phyloP scores from a whole-genome alignment of 2,888 invertebrate species.

The Napeogenes inachia region DNA sequence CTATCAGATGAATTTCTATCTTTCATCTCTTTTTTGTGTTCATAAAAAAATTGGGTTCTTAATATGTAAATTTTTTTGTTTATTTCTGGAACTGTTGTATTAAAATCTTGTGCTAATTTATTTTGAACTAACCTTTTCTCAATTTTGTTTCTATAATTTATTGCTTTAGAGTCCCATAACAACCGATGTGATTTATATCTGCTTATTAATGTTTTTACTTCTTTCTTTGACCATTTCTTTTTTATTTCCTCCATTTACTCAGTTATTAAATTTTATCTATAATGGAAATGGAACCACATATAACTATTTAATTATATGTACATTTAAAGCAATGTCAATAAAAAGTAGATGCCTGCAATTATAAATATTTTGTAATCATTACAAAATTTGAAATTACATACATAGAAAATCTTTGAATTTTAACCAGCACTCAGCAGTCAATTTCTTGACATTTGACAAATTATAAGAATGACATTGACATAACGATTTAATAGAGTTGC shows the following conservation, averaged over 20 bases:
- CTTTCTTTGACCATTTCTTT: slow-evolving; percentile 20
- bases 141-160: slow-evolving; percentile 17
- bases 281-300: no score
- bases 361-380: no score
- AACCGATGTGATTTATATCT: slow-evolving; percentile 17
- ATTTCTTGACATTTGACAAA: no score
- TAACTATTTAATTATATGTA: no score
- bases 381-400: no score
- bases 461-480: no score
- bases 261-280: neutral
- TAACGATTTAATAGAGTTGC: no score
- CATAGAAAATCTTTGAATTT: no score
- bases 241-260: slow-evolving; percentile 10
- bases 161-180: slow-evolving; percentile 19
- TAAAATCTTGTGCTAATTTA: slow-evolving; percentile 18
- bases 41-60: slow-evolving; percentile 20
- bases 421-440: no score
- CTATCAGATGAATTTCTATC: slow-evolving; percentile 6
- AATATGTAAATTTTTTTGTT: slow-evolving; percentile 19
- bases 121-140: slow-evolving; percentile 17
- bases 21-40: slow-evolving; percentile 21
- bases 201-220: slow-evolving; percentile 18
- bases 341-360: no score
- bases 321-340: no score
- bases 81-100: slow-evolving; percentile 21